These are phyloP conservation scores for Imbricaverruca yamaguchii DNA, from an alignment of 2,888 invertebrate genomes.

Conservation along the genomic window DNA sequence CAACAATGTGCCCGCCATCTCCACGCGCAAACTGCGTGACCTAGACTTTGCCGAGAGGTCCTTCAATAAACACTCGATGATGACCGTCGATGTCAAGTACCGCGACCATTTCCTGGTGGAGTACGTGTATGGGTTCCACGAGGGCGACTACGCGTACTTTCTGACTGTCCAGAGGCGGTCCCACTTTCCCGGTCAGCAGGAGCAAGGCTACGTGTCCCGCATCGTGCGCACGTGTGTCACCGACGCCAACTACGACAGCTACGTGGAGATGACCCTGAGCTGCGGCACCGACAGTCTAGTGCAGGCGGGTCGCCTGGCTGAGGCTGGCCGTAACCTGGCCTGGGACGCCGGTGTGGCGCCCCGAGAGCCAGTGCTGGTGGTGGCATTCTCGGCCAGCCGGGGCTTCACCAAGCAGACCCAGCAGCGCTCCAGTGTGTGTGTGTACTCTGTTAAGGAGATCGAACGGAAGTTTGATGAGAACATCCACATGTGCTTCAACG, in stretches of 20 bases:
- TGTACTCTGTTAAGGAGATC: slow-evolving; percentile 81
- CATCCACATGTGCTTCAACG: slow-evolving; percentile 94
- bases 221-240: slow-evolving; percentile 87
- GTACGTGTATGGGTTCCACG: slow-evolving; percentile 92
- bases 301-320: slow-evolving; percentile 86
- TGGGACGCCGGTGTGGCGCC: slow-evolving; percentile 66
- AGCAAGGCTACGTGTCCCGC: slow-evolving; percentile 79
- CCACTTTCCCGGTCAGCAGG: slow-evolving; percentile 76
- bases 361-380: slow-evolving; percentile 73
- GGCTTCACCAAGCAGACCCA: slow-evolving; percentile 77
- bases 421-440: slow-evolving; percentile 78
- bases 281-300: slow-evolving; percentile 79
- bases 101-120: slow-evolving; percentile 90
- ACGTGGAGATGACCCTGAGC: slow-evolving; percentile 89
- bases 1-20: slow-evolving; percentile 85
- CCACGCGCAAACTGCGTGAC: slow-evolving; percentile 72
- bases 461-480: slow-evolving; percentile 90
- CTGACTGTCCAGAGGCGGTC: slow-evolving; percentile 89
- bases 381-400: slow-evolving; percentile 79
- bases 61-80: slow-evolving; percentile 74
- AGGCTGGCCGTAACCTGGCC: slow-evolving; percentile 75
- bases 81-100: slow-evolving; percentile 85
- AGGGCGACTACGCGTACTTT: slow-evolving; percentile 91
- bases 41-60: slow-evolving; percentile 73
- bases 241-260: slow-evolving; percentile 91